These are phyloP conservation scores for Lapara coniferarum DNA, from an alignment of 2,888 invertebrate genomes.

Conservation along the genomic window DNA sequence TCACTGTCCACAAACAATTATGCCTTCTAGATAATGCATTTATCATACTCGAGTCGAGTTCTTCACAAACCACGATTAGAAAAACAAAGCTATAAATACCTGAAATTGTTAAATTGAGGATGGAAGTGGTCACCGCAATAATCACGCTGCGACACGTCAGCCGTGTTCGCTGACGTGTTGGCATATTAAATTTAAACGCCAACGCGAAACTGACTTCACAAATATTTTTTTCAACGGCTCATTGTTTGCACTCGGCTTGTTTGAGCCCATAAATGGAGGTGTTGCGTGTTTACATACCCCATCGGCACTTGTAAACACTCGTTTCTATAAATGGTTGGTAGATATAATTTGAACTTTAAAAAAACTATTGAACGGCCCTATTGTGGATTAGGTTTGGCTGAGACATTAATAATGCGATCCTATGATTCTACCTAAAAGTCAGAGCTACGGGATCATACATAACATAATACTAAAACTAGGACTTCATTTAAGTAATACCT, in stretches of 20 bases:
- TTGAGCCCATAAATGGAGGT: constrained; percentile 42
- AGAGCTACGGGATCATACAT: too few relatives aligned
- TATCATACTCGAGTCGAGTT: background rate
- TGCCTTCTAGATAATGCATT: background rate
- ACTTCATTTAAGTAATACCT: too few relatives aligned
- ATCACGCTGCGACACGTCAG: background rate
- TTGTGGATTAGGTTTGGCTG: too few relatives aligned
- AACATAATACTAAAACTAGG: too few relatives aligned
- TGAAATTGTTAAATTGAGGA: constrained; percentile 1
- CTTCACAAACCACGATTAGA: background rate
- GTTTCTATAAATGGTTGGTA: constrained; percentile 20
- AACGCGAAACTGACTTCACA: constrained; percentile 30
- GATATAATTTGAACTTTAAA: constrained; percentile 5
- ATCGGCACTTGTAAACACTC: constrained; percentile 39
- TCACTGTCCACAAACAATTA: background rate
- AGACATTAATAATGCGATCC: too few relatives aligned
- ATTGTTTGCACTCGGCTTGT: constrained; percentile 44
- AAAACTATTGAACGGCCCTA: background rate
- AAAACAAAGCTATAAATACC: constrained; percentile 1
- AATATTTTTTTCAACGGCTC: constrained; percentile 11
- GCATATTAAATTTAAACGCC: constrained; percentile 50
- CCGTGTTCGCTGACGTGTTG: background rate
- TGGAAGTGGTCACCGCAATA: background rate
- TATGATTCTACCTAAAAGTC: too few relatives aligned
- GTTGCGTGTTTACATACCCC: constrained; percentile 43